These are phyloP conservation scores for Otis tarda DNA, from an alignment of 2,113 vertebrate genomes.

Conservation along the genomic window DNA sequence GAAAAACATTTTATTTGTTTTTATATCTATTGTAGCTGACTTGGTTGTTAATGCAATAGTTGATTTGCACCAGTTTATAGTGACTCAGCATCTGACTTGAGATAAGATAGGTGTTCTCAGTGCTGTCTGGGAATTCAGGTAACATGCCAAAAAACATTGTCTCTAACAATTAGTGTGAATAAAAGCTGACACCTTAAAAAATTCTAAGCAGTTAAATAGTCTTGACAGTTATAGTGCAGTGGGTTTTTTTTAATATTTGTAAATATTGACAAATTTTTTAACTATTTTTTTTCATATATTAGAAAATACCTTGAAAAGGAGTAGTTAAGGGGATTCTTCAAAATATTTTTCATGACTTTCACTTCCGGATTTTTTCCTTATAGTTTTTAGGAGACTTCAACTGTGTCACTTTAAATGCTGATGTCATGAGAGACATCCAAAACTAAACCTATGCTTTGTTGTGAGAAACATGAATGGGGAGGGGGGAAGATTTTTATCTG, in stretches of 20 bases:
- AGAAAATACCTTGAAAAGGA: neutral
- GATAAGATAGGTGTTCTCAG: neutral
- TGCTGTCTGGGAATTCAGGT: neutral
- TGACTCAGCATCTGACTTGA: neutral
- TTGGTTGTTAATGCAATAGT: neutral
- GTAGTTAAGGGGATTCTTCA: neutral
- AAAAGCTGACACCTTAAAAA: neutral
- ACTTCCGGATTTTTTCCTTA: neutral
- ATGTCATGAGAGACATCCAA: neutral
- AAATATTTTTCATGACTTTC: neutral
- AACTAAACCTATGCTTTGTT: neutral
- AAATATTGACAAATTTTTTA: neutral
- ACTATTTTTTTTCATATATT: neutral
- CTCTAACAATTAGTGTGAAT: neutral
- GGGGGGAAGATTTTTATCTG: neutral
- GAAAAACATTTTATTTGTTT: neutral
- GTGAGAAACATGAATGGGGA: neutral
- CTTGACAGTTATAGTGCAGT: neutral
- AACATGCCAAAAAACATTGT: neutral
- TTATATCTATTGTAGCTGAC: neutral
- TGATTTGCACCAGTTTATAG: neutral
- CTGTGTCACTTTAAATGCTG: neutral
- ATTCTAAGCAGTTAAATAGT: neutral
- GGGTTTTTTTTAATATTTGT: neutral
- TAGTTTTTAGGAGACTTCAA: neutral